Percentiles rank a stretch among this genome's conserved stretches.
These are phyloP conservation scores for Melanotaenia nigrans DNA, from an alignment of 2,797 vertebrate species.

Conservation along the genomic window DNA sequence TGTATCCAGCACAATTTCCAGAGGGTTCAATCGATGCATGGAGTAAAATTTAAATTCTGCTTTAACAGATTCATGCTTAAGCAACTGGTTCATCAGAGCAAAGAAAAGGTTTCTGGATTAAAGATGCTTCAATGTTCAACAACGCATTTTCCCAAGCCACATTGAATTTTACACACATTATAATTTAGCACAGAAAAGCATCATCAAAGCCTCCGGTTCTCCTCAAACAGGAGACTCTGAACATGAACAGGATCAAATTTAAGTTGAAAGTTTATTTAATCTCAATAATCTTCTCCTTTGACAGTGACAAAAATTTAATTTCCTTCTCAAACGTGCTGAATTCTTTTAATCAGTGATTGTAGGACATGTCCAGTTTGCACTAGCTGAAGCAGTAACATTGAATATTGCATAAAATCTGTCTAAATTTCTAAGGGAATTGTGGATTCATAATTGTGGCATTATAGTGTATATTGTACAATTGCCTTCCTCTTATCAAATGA, in stretches of 20 bases:
- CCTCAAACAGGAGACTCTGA: neutral
- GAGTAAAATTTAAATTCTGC: constrained; percentile 18
- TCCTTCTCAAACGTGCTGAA: neutral
- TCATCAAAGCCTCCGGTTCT: neutral
- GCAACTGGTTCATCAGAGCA: constrained; percentile 6
- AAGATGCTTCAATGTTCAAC: constrained; percentile 18
- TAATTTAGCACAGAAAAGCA: neutral
- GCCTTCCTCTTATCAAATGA: neutral
- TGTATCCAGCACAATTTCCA: neutral
- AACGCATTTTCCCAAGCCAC: constrained; percentile 15
- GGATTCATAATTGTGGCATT: neutral
- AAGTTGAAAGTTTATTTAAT: neutral
- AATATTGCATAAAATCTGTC: neutral
- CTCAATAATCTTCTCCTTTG: neutral
- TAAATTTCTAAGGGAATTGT: neutral
- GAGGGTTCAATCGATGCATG: neutral
- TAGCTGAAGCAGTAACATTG: neutral
- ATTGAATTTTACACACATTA: constrained; percentile 1
- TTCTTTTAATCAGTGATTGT: neutral
- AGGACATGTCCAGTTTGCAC: neutral
- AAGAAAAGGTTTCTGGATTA: neutral
- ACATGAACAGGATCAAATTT: neutral
- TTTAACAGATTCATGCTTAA: neutral
- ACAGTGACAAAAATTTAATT: neutral
- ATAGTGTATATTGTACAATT: neutral